Evolutionary conservation across 2,888 invertebrate species (phyloP).

Genomic region (Nycteola revayana): DNA sequence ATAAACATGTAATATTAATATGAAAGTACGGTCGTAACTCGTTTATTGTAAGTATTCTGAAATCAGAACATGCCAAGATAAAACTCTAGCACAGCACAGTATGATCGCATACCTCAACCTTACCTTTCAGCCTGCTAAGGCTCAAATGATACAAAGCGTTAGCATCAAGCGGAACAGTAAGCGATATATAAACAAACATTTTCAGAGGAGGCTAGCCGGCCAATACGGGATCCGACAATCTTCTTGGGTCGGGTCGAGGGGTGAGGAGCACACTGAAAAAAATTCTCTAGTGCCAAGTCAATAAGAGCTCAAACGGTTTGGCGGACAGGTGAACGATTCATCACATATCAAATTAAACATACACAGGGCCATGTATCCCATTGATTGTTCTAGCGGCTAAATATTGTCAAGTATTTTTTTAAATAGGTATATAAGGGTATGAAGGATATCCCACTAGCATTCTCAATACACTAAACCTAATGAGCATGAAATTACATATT

Average conservation of each 20-base stretch:
- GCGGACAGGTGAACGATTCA: constrained; percentile 51
- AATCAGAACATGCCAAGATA: constrained; percentile 40
- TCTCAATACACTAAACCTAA: constrained; percentile 76
- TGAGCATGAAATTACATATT: constrained; percentile 77
- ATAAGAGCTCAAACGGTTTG: constrained; percentile 73
- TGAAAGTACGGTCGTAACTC: constrained; percentile 19
- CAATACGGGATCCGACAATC: constrained; percentile 70
- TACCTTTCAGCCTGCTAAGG: constrained; percentile 34
- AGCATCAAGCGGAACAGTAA: constrained; percentile 67
- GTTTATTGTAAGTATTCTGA: constrained; percentile 6
- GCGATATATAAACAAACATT: constrained; percentile 72
- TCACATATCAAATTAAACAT: constrained; percentile 36
- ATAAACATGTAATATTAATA: constrained; percentile 15
- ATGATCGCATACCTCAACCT: constrained; percentile 42
- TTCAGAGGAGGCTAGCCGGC: constrained; percentile 82
- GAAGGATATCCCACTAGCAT: constrained; percentile 73
- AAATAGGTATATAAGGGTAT: constrained; percentile 34
- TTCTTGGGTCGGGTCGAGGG: constrained; percentile 83
- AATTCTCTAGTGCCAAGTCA: constrained; percentile 81
- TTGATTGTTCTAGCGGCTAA: constrained; percentile 35
- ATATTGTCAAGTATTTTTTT: constrained; percentile 32
- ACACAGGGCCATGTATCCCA: constrained; percentile 34
- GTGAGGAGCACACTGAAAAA: constrained; percentile 82
- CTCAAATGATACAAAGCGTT: constrained; percentile 57
- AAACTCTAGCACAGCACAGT: constrained; percentile 41